Evolutionary conservation across 2,797 vertebrate species (phyloP).

Genomic region (Ctenosaura bakeri): DNA sequence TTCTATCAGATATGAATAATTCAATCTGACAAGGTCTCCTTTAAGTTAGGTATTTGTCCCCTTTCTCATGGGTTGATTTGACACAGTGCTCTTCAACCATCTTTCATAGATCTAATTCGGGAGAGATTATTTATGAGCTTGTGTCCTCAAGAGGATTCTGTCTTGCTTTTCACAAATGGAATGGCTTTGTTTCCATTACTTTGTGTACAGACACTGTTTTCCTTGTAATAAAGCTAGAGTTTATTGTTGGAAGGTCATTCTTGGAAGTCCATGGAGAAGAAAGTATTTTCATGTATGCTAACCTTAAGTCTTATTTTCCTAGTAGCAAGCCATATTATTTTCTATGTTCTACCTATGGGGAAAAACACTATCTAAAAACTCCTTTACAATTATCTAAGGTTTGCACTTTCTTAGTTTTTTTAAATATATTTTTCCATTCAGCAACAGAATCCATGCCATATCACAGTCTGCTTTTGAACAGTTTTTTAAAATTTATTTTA

Average conservation of each 20-base stretch:
- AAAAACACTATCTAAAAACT: not conserved
- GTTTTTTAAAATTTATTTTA: too few species aligned
- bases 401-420: not conserved
- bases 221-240: not conserved
- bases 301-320: not conserved
- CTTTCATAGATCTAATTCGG: conserved; percentile 29
- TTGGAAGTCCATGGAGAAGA: not conserved
- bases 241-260: not conserved
- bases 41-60: conserved; percentile 24
- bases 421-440: not conserved
- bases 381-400: not conserved
- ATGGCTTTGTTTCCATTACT: not conserved
- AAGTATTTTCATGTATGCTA: not conserved
- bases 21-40: conserved; percentile 20
- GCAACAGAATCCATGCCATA: not conserved
- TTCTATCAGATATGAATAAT: conserved; percentile 3
- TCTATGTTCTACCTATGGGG: not conserved
- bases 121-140: conserved; percentile 37
- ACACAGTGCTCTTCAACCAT: conserved; percentile 6
- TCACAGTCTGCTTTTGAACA: not conserved
- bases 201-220: not conserved
- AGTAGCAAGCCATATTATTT: not conserved
- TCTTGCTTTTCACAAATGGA: conserved; percentile 18
- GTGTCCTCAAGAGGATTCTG: not conserved
- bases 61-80: conserved; percentile 13